Evolutionary conservation across 2,113 vertebrate species (phyloP).

Genomic region (Nothocercus julius): DNA sequence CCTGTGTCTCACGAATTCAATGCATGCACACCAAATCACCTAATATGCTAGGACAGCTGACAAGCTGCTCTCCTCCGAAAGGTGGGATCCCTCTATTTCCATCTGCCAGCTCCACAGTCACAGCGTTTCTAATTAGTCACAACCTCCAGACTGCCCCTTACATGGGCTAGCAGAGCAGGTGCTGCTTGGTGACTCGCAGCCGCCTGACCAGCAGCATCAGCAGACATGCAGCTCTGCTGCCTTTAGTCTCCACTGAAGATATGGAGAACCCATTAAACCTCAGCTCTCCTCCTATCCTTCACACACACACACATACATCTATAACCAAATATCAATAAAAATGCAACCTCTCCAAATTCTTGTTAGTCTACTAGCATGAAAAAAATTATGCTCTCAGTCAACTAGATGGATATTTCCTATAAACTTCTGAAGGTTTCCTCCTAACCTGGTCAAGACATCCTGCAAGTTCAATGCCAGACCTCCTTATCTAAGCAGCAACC

Average conservation of each 20-base stretch:
- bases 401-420: too few relatives aligned
- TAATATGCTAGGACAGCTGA: not conserved
- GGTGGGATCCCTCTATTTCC: not conserved
- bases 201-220: not conserved
- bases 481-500: not conserved
- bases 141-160: not conserved
- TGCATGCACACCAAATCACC: fast-evolving
- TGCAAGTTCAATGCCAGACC: not conserved
- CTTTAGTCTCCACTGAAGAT: not conserved
- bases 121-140: not conserved
- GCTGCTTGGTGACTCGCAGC: fast-evolving
- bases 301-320: not conserved
- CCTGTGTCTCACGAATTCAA: not conserved
- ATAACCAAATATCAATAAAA: not conserved
- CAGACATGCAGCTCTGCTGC: too few relatives aligned
- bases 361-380: not conserved
- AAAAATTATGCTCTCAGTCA: not conserved
- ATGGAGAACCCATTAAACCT: not conserved
- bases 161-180: not conserved
- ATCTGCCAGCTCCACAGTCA: not conserved
- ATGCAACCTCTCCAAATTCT: not conserved
- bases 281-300: not conserved
- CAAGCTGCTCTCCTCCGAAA: not conserved
- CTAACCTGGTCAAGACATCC: not conserved
- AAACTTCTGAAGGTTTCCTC: not conserved